Percentiles rank a stretch among this genome's conserved stretches.
Evolutionary conservation across 2,797 vertebrate genomes (phyloP).

Genomic region (Epinephelus awoara): DNA sequence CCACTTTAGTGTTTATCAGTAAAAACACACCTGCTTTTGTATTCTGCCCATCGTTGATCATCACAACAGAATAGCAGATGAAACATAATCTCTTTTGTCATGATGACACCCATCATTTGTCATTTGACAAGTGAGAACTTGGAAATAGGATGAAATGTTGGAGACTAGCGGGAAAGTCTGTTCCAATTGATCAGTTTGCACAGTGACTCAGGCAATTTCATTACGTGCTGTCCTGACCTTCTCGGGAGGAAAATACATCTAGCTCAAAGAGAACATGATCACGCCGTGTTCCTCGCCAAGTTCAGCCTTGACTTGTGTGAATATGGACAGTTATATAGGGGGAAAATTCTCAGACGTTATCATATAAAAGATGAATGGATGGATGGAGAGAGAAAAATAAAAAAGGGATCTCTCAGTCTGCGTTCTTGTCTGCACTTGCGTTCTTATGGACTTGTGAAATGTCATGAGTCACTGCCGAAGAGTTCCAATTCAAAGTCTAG

Average conservation of each 20-base stretch:
- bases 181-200: slow-evolving; percentile 4
- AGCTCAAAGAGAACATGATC: not conserved
- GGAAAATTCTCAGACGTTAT: not conserved
- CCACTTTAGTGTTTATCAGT: slow-evolving; percentile 10
- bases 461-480: not conserved
- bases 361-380: not conserved
- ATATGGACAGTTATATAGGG: not conserved
- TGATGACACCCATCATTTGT: slow-evolving; percentile 2
- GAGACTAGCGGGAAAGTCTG: not conserved
- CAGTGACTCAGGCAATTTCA: slow-evolving; percentile 17
- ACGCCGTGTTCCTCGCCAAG: slow-evolving; percentile 5
- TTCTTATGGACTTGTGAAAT: not conserved
- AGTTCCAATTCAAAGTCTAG: not conserved
- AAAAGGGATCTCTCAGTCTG: not conserved
- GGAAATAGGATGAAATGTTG: slow-evolving; percentile 13
- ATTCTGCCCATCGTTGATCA: slow-evolving; percentile 11
- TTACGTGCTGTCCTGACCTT: not conserved
- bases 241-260: not conserved
- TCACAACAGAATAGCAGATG: not conserved
- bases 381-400: not conserved
- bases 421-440: not conserved
- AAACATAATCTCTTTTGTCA: slow-evolving; percentile 13
- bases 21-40: not conserved
- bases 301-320: not conserved
- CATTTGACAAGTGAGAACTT: slow-evolving; percentile 7